These are phyloP conservation scores for Notolabrus celidotus DNA, from an alignment of 2,797 vertebrate genomes.

Conservation along the genomic window DNA sequence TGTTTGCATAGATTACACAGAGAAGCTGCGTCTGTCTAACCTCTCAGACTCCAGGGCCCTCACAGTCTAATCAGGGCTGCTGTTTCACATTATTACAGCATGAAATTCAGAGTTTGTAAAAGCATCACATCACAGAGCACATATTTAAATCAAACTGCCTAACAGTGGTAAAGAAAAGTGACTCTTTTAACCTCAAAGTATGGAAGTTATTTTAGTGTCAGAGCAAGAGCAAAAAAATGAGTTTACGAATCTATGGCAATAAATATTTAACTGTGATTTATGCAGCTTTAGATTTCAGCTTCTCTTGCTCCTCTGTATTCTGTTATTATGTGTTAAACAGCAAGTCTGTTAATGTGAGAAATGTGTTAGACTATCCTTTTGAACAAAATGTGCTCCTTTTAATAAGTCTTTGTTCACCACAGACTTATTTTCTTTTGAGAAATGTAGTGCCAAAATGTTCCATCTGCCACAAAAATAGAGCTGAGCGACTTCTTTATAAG, in stretches of 20 bases:
- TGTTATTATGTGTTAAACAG: background rate
- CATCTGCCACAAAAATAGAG: conserved; percentile 19
- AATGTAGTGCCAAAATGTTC: background rate
- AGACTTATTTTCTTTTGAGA: background rate
- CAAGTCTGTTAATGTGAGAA: conserved; percentile 34
- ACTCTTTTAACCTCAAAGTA: background rate
- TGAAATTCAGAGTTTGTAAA: conserved; percentile 22
- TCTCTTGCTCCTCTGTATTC: background rate
- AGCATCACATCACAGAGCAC: background rate
- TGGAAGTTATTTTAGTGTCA: background rate
- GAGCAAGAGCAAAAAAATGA: background rate
- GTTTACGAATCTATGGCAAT: background rate
- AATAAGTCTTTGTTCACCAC: conserved; percentile 19
- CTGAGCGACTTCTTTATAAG: background rate
- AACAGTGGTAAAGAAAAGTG: background rate
- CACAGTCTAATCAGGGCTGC: conserved; percentile 21
- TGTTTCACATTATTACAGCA: conserved; percentile 25
- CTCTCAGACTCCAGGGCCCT: conserved; percentile 23
- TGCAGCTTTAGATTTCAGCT: background rate
- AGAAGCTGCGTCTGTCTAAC: conserved; percentile 49
- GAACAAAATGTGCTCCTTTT: conserved; percentile 12
- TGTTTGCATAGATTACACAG: conserved; percentile 35
- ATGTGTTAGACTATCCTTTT: conserved; percentile 4
- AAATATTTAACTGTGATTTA: too few relatives aligned
- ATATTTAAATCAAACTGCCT: background rate